These are phyloP conservation scores for Agapornis canus DNA, from an alignment of 2,797 vertebrate genomes.

Conservation along the genomic window DNA sequence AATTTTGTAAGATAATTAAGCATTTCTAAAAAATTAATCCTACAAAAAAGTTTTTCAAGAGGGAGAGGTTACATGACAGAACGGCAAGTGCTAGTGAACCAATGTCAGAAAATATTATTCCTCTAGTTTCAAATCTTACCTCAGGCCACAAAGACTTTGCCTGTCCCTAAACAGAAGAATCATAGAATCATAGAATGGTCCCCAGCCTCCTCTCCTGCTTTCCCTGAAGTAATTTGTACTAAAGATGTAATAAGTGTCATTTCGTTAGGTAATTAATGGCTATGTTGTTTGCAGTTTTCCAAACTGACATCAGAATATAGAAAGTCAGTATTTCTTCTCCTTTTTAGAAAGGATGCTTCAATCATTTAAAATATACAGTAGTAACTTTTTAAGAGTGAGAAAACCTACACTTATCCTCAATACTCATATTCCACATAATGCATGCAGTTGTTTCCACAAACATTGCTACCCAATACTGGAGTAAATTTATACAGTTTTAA, in stretches of 20 bases:
- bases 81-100: accelerated
- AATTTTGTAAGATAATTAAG: not conserved
- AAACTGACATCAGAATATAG: not conserved
- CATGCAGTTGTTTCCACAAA: not conserved
- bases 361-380: not conserved
- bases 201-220: not conserved
- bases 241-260: not conserved
- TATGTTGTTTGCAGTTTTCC: not conserved
- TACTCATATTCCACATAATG: not conserved
- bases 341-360: not conserved
- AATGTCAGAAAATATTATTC: not conserved
- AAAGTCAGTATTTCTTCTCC: not conserved
- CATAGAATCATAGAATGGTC: not conserved
- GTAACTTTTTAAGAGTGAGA: not conserved
- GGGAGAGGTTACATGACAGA: not conserved
- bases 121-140: not conserved
- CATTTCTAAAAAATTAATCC: not conserved
- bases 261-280: not conserved
- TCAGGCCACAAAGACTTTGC: not conserved
- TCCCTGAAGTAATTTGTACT: not conserved
- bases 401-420: not conserved
- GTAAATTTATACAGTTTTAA: not conserved
- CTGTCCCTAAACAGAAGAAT: not conserved
- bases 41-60: not conserved
- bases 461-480: not conserved